A percentile compares a stretch with the other conserved stretches of the same genome.
Evolutionary conservation across 2,113 vertebrate genomes (phyloP).

Genomic region (Dipodomys stephensi): DNA sequence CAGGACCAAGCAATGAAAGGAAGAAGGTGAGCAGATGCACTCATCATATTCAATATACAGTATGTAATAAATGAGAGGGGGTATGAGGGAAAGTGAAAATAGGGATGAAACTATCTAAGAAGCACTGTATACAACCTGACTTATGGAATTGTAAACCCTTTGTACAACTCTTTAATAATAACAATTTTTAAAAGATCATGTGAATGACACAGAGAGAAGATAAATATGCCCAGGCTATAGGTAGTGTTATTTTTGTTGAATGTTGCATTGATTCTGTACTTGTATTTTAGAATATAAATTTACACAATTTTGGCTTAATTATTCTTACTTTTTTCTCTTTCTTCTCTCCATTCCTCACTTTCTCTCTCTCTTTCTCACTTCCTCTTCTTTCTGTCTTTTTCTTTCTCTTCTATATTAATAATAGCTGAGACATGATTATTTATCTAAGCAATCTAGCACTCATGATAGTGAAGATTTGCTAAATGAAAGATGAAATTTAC

Average conservation of each 20-base stretch:
- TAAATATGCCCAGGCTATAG: neutral
- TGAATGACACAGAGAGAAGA: rapidly evolving
- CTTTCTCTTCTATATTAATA: neutral
- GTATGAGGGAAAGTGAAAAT: too few relatives aligned
- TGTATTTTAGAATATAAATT: neutral
- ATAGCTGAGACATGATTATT: neutral
- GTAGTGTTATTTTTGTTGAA: neutral
- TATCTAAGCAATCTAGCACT: neutral
- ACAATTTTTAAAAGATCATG: too few relatives aligned
- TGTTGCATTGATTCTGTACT: neutral
- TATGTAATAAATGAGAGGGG: too few relatives aligned
- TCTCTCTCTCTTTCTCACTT: neutral
- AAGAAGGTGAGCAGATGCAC: too few relatives aligned
- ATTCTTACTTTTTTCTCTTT: too few relatives aligned
- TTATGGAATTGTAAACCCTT: too few relatives aligned
- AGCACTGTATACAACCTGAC: too few relatives aligned
- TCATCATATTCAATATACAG: too few relatives aligned
- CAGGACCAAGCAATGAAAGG: too few relatives aligned
- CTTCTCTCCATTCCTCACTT: rapidly evolving
- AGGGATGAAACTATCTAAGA: too few relatives aligned
- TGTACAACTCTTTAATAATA: too few relatives aligned
- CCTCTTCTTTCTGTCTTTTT: neutral
- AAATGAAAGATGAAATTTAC: neutral
- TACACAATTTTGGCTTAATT: neutral
- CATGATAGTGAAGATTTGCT: neutral